Conservation (phyloP, 64 coral and sea anemone genomes). For the Cladopsammia gracilis region DNA sequence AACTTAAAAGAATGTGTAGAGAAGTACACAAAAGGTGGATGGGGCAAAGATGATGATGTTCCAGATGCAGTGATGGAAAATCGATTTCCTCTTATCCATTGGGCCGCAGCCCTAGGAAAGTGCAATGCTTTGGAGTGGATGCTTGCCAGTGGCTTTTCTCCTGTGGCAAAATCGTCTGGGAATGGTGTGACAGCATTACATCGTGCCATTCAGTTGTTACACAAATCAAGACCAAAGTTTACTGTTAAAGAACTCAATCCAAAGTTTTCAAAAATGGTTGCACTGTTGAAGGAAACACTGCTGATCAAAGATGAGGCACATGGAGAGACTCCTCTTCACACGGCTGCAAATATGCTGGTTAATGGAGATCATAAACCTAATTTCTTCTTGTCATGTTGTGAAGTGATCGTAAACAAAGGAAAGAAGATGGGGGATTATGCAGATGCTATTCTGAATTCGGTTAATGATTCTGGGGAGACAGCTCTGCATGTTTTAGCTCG, state of each 20-base stretch:
- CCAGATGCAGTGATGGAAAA: slow-evolving; percentile 92
- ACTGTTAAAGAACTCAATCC: slow-evolving; percentile 97
- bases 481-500: slow-evolving; percentile 91
- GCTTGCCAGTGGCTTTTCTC: slow-evolving; percentile 88
- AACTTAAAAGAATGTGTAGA: slow-evolving; percentile 94
- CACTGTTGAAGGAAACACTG: slow-evolving; percentile 79
- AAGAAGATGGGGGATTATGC: slow-evolving; percentile 83
- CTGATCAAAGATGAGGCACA: slow-evolving; percentile 93
- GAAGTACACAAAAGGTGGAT: slow-evolving; percentile 88
- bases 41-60: slow-evolving; percentile 96
- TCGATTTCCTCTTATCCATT: slow-evolving; percentile 90
- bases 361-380: slow-evolving; percentile 97
- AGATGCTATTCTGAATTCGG: slow-evolving; percentile 84
- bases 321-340: slow-evolving; percentile 94
- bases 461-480: slow-evolving; percentile 94
- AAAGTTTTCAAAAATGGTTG: slow-evolving; percentile 91
- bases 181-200: slow-evolving; percentile 92
- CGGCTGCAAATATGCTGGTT: slow-evolving; percentile 91
- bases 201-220: slow-evolving; percentile 74
- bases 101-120: slow-evolving; percentile 95
- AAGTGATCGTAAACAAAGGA: slow-evolving; percentile 89
- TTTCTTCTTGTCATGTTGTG: slow-evolving; percentile 89
- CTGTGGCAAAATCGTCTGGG: slow-evolving; percentile 77
- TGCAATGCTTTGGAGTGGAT: slow-evolving; percentile 97
- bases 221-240: slow-evolving; percentile 87